Evolutionary conservation across 2,888 invertebrate genomes (phyloP), one percentile per base, ranked within the genome.

Genomic region (Tholera decimalis): DNA sequence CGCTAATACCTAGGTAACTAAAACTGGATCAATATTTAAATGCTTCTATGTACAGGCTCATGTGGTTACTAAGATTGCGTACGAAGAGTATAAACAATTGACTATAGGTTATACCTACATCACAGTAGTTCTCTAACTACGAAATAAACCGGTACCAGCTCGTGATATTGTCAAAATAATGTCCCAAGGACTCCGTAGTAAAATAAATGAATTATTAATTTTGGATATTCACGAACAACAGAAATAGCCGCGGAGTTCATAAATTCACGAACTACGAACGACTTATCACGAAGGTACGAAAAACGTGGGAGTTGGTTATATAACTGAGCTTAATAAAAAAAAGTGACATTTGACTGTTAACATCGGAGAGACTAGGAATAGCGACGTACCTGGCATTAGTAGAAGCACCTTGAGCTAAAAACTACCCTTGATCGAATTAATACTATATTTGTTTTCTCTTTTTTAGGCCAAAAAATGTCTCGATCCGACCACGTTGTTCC

Each of bases 401-500:
- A 49, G 50, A 2, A 20, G 18, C 4, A 3, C 26, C n/a, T n/a
- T n/a, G n/a, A n/a, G n/a, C n/a, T n/a, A n/a, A n/a, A n/a, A n/a
- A n/a, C n/a, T n/a, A n/a, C n/a, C n/a, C n/a, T n/a, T n/a, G n/a
- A n/a, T n/a, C n/a, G n/a, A 11, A 35, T 22, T 7, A 18, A 33
- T n/a, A n/a, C n/a, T n/a, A 33, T 11, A n/a, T 1, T 11, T 13
- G 1, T 28, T 6, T 22, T 56, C 35, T 54, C 59, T 30, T 72
- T 96, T 95, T 62, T 85, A 98, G 98, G 98, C 98, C 0, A 97
- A 98, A 85, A 97, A 97, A 84, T 99, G 98, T 91, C 96, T 99
- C 80, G 99, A 99, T 87, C 98, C 99, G 0, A 97, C 97, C 3
- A 98, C 99, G 1, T 96, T 99, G 67, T 99, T 99, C 88, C 99